Percentiles rank a stretch among this genome's conserved stretches.
Evolutionary conservation across 1,140 invertebrate species (phyloP).

Genomic region (Aradophagus sp.): DNA sequence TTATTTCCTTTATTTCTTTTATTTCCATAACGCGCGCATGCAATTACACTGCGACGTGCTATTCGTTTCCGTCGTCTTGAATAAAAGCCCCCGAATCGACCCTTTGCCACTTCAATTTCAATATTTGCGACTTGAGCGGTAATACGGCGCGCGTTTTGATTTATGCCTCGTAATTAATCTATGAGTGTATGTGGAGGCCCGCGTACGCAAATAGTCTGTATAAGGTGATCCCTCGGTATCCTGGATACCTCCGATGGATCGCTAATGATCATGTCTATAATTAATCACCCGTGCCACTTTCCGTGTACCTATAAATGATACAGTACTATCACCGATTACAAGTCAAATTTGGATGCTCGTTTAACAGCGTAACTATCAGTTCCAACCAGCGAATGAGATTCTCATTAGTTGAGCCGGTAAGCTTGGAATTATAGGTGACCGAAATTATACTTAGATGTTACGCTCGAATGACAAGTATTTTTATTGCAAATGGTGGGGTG

Average conservation of each 20-base stretch:
- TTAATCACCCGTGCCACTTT: slow-evolving; percentile 61
- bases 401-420: too few species aligned
- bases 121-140: slow-evolving; percentile 19
- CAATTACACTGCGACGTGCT: slow-evolving; percentile 9
- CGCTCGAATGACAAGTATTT: too few species aligned
- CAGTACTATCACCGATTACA: slow-evolving; percentile 36
- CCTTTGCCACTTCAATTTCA: slow-evolving; percentile 26
- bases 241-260: slow-evolving; percentile 59
- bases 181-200: slow-evolving; percentile 47
- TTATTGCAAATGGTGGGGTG: too few species aligned
- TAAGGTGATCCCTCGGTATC: slow-evolving; percentile 56
- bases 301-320: slow-evolving; percentile 54
- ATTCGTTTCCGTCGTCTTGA: slow-evolving; percentile 5
- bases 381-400: slow-evolving; percentile 5
- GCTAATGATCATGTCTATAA: slow-evolving; percentile 64
- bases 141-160: slow-evolving; percentile 49
- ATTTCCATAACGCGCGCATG: too few species aligned
- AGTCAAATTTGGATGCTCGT: slow-evolving; percentile 26
- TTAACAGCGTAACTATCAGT: slow-evolving; percentile 32
- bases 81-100: slow-evolving; percentile 2
- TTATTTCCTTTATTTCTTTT: too few species aligned
- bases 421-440: too few species aligned
- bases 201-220: slow-evolving; percentile 51
- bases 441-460: too few species aligned
- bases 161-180: slow-evolving; percentile 63